Conservation (phyloP, 2,888 invertebrate species). For the Pseudanteris insignis region DNA sequence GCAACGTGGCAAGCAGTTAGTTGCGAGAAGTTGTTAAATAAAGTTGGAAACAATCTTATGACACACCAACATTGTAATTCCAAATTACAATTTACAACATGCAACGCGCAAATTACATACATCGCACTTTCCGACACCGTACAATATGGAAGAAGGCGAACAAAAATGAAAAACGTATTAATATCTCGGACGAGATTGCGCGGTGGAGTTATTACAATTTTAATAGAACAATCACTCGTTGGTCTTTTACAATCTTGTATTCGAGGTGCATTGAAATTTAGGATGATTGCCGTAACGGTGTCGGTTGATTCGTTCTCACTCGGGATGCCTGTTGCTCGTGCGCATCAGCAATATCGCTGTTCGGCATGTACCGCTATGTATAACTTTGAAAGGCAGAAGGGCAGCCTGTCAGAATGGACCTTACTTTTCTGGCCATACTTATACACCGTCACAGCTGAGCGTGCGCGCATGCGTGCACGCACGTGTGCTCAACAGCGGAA, state of each 20-base stretch:
- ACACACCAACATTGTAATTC: too few species aligned
- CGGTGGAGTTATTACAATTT: constrained; percentile 37
- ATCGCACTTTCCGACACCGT: constrained; percentile 1
- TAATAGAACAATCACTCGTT: constrained; percentile 36
- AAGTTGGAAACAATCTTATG: too few species aligned
- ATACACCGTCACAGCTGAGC: constrained; percentile 4
- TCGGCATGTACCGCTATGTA: constrained; percentile 39
- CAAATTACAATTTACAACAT: constrained; percentile 6
- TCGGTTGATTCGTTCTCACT: constrained; percentile 38
- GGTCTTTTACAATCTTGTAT: constrained; percentile 33
- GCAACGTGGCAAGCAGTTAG: too few species aligned
- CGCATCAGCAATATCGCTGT: constrained; percentile 31
- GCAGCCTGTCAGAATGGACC: constrained; percentile 32
- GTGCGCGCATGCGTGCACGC: constrained; percentile 3
- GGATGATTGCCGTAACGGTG: constrained; percentile 41
- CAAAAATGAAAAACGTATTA: constrained; percentile 18
- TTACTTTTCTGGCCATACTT: constrained; percentile 25
- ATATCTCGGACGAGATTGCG: constrained; percentile 12
- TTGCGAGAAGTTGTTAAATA: too few species aligned
- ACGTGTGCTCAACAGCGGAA: constrained; percentile 29
- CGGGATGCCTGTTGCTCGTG: constrained; percentile 14
- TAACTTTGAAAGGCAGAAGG: constrained; percentile 40
- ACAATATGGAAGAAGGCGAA: background rate
- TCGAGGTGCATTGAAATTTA: constrained; percentile 39
- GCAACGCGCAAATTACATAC: constrained; percentile 7